Conservation (phyloP, 2,888 invertebrate species). For the Fissipunctia ypsillon region DNA sequence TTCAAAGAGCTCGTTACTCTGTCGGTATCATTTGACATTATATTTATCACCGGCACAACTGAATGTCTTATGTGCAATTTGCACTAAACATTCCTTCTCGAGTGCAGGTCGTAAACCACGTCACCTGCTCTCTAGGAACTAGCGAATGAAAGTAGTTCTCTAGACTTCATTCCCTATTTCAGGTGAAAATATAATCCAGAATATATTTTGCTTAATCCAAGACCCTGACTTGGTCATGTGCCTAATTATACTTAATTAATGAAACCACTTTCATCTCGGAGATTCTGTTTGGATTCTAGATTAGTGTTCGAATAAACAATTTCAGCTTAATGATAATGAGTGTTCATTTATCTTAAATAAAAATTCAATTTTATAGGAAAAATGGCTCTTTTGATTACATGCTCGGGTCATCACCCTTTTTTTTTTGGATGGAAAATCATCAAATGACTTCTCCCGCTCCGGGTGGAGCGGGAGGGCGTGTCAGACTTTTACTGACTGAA, state of each 20-base stretch:
- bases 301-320: conserved; percentile 38
- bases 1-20: conserved; percentile 57
- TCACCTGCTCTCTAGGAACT: conserved; percentile 67
- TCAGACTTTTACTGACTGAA: too few relatives aligned
- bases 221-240: conserved; percentile 37
- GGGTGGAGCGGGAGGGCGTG: too few relatives aligned
- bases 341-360: too few relatives aligned
- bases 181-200: conserved; percentile 61
- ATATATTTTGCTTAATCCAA: conserved; percentile 49
- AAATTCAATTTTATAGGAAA: too few relatives aligned
- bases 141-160: conserved; percentile 64
- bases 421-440: too few relatives aligned
- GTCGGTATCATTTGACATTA: conserved; percentile 65
- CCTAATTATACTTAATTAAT: conserved; percentile 56
- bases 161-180: conserved; percentile 60
- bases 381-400: too few relatives aligned
- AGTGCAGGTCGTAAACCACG: conserved; percentile 79
- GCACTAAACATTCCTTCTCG: conserved; percentile 77
- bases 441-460: too few relatives aligned
- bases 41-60: conserved; percentile 77
- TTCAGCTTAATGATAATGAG: conserved; percentile 5
- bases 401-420: too few relatives aligned
- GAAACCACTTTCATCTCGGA: conserved; percentile 52
- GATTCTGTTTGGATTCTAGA: conserved; percentile 47
- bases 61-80: conserved; percentile 77